Conservation (phyloP, 2,797 vertebrate genomes). For the Vultur gryphus region DNA sequence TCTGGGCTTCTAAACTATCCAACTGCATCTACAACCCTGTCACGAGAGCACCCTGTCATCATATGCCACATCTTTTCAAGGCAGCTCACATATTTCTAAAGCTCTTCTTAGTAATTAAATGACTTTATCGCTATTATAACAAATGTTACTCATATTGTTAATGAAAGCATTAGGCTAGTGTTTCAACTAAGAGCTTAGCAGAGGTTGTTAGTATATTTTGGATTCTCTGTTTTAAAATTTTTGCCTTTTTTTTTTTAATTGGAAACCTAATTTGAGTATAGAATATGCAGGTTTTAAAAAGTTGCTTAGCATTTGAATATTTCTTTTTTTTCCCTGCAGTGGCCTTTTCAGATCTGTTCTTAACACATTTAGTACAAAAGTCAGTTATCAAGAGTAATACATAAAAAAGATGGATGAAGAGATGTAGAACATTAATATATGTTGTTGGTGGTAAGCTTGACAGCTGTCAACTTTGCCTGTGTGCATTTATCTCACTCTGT, state of each 20-base stretch:
- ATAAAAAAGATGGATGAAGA: background rate
- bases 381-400: background rate
- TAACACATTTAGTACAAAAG: background rate
- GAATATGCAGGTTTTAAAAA: background rate
- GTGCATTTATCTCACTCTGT: background rate
- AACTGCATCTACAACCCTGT: background rate
- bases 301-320: background rate
- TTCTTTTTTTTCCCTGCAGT: background rate
- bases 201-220: background rate
- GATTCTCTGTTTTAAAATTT: background rate
- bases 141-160: background rate
- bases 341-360: background rate
- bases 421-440: background rate
- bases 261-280: background rate
- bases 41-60: background rate
- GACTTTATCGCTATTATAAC: background rate
- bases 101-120: background rate
- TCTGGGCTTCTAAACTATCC: background rate
- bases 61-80: background rate
- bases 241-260: background rate
- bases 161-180: background rate
- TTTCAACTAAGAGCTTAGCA: background rate
- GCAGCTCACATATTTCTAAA: background rate
- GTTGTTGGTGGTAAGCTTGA: background rate
- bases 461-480: constrained; percentile 3